phyloP scores from a whole-genome alignment of 1,140 invertebrate genomes.

The Cataglyphis hispanica region DNA sequence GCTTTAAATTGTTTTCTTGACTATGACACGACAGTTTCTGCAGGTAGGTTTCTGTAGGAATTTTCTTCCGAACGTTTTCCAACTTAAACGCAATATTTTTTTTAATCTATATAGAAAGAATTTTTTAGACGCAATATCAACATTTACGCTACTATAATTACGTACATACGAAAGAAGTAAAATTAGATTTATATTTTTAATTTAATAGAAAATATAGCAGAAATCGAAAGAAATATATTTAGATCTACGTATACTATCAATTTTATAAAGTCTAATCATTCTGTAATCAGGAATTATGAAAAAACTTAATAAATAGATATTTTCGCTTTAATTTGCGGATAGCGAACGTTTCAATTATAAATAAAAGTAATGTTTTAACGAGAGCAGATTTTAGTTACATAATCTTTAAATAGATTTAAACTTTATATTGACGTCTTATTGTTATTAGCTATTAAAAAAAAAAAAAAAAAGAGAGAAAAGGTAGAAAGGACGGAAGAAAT shows the following conservation, averaged over 20 bases:
- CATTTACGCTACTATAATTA: background rate
- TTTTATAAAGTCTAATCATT: background rate
- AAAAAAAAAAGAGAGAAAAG: background rate
- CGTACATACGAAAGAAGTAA: background rate
- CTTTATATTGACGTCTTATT: background rate
- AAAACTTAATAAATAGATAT: background rate
- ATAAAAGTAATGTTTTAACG: background rate
- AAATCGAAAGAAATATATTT: background rate
- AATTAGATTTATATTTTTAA: background rate
- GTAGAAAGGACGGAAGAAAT: background rate
- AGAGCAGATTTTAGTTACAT: background rate
- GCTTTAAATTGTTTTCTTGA: slow-evolving; percentile 76
- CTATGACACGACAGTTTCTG: slow-evolving; percentile 23
- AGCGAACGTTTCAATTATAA: background rate
- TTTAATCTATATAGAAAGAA: background rate
- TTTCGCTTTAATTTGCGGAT: background rate
- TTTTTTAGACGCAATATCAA: background rate
- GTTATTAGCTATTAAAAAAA: background rate
- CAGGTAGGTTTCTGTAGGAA: background rate
- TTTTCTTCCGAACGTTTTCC: background rate
- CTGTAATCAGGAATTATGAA: background rate
- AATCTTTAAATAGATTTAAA: background rate
- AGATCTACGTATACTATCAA: background rate
- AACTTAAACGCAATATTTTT: background rate
- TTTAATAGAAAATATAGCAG: background rate